Evolutionary conservation across 2,888 invertebrate species (phyloP).

Genomic region (Cordilura impudica): DNA sequence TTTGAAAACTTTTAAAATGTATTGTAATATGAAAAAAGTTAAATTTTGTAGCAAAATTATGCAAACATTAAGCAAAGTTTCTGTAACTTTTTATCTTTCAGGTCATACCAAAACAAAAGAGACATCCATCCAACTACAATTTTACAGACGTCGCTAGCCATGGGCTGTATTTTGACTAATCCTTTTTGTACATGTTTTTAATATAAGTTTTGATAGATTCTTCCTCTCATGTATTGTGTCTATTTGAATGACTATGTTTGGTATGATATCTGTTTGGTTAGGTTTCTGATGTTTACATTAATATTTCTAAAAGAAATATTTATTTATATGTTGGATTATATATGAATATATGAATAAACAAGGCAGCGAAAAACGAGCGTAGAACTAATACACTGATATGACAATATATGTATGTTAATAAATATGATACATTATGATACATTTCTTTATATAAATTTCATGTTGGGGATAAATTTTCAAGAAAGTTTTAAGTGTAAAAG

Average conservation of each 20-base stretch:
- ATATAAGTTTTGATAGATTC: slow-evolving; percentile 46
- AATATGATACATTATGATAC: slow-evolving; percentile 24
- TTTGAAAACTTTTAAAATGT: slow-evolving; percentile 14
- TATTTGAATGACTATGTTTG: too few relatives aligned
- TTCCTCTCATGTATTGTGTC: slow-evolving; percentile 2
- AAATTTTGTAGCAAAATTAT: slow-evolving; percentile 18
- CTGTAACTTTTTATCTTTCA: slow-evolving; percentile 5
- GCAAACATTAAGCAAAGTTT: slow-evolving; percentile 35
- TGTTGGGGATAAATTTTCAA: too few relatives aligned
- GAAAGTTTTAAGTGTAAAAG: too few relatives aligned
- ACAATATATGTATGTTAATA: slow-evolving; percentile 48
- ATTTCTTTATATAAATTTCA: slow-evolving; percentile 34
- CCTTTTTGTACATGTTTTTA: slow-evolving; percentile 49
- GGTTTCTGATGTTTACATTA: background rate
- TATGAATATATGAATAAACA: background rate
- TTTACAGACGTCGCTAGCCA: slow-evolving; percentile 45
- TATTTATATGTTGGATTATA: background rate
- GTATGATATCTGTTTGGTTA: background rate
- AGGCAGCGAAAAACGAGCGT: background rate
- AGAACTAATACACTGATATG: slow-evolving; percentile 32
- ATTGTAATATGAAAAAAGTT: background rate
- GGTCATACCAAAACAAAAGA: slow-evolving; percentile 1
- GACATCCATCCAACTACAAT: slow-evolving; percentile 4
- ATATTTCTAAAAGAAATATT: background rate
- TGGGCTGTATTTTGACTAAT: slow-evolving; percentile 50